Evolutionary conservation across 2,113 vertebrate genomes (phyloP).

Genomic region (Himantopus leucocephalus): DNA sequence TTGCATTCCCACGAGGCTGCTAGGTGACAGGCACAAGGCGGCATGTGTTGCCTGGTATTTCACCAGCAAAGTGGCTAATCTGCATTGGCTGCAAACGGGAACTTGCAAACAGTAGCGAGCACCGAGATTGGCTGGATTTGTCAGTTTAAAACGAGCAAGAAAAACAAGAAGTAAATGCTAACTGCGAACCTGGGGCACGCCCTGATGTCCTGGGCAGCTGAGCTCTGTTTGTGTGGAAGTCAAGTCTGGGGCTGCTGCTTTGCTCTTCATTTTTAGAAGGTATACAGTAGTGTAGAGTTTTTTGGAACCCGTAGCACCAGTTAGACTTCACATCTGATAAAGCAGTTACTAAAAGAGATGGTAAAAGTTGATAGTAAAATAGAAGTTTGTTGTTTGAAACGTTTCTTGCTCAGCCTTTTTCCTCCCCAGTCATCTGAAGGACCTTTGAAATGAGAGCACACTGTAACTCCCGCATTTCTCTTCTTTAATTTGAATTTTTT

Average conservation of each 20-base stretch:
- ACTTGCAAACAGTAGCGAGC: background rate
- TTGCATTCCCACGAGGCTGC: constrained; percentile 58
- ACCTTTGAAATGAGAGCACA: background rate
- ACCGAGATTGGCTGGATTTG: background rate
- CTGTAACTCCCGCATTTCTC: background rate
- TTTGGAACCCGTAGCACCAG: background rate
- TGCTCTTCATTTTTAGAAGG: background rate
- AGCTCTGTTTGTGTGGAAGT: background rate
- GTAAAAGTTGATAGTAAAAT: background rate
- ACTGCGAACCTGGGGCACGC: background rate
- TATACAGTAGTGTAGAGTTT: background rate
- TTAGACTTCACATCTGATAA: background rate
- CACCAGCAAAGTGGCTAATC: constrained; percentile 47
- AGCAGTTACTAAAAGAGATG: background rate
- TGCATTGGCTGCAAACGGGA: background rate
- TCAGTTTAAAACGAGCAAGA: background rate
- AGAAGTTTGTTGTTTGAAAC: background rate
- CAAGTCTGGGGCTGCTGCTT: background rate
- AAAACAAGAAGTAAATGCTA: background rate
- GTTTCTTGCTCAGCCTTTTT: background rate
- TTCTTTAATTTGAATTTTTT: background rate
- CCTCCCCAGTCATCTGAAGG: background rate
- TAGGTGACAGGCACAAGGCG: constrained; percentile 58
- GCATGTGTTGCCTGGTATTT: constrained; percentile 38
- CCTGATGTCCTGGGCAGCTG: background rate